Percentiles rank a stretch among this genome's conserved stretches.
Conservation (phyloP, 2,888 invertebrate genomes). For the Cheilosia impressa region DNA sequence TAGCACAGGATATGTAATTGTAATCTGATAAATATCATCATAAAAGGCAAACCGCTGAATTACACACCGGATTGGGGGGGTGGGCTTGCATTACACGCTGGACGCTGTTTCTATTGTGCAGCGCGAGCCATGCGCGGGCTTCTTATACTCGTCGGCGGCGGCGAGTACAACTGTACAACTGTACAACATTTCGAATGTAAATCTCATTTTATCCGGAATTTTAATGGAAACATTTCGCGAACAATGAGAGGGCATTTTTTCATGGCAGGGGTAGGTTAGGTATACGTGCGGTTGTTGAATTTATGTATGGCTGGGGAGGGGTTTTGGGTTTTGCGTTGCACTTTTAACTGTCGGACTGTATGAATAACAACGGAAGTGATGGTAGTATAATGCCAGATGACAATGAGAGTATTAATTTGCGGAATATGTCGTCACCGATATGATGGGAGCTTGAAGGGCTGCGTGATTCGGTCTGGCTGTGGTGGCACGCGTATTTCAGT, state of each 20-base stretch:
- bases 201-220: conserved; percentile 61
- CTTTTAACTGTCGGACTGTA: conserved; percentile 1
- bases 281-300: not conserved
- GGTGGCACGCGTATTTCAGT: too few species aligned
- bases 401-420: conserved; percentile 5
- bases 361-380: conserved; percentile 14
- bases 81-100: conserved; percentile 47
- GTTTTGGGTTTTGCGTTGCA: not conserved
- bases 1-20: conserved; percentile 51
- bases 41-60: conserved; percentile 63
- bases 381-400: not conserved
- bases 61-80: conserved; percentile 60
- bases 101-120: conserved; percentile 54
- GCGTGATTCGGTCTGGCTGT: too few species aligned
- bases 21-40: conserved; percentile 71
- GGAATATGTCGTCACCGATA: too few species aligned
- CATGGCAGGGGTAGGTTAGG: not conserved
- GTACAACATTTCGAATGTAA: conserved; percentile 44
- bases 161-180: not conserved
- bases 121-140: not conserved
- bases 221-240: conserved; percentile 60
- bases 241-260: conserved; percentile 16
- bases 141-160: not conserved
- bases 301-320: not conserved
- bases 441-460: too few species aligned